These are phyloP conservation scores for Coptotermes formosanus DNA, from an alignment of 1,140 invertebrate species.

Conservation along the genomic window DNA sequence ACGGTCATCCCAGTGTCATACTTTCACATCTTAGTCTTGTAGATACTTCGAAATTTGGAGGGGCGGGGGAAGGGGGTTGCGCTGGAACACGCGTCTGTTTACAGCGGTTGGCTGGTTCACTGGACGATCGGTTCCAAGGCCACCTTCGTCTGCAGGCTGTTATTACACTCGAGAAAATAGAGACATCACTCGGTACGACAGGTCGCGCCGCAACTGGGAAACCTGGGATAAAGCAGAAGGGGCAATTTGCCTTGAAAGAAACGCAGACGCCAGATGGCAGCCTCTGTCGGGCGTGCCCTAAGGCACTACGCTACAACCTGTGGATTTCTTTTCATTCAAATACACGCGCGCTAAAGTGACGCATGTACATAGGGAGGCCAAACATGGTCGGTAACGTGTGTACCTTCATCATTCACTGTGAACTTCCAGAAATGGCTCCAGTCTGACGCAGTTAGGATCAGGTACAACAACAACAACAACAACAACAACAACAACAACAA, in stretches of 20 bases:
- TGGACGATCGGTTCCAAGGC: slow-evolving; percentile 11
- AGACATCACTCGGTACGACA: not conserved
- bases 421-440: too few species aligned
- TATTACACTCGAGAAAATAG: not conserved
- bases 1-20: too few species aligned
- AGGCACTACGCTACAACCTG: not conserved
- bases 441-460: too few species aligned
- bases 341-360: not conserved
- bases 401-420: too few species aligned
- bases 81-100: not conserved
- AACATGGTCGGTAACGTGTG: too few species aligned
- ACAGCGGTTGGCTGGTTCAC: not conserved
- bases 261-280: not conserved
- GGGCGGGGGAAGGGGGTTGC: too few species aligned
- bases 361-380: not conserved
- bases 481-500: too few species aligned
- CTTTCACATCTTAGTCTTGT: too few species aligned
- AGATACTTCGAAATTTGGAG: too few species aligned
- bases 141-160: slow-evolving; percentile 13
- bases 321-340: not conserved
- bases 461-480: too few species aligned
- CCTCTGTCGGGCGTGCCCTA: not conserved
- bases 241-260: slow-evolving; percentile 10
- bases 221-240: not conserved
- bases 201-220: not conserved